Conservation (phyloP, 2,797 vertebrate genomes). For the Geotrypetes seraphini region DNA sequence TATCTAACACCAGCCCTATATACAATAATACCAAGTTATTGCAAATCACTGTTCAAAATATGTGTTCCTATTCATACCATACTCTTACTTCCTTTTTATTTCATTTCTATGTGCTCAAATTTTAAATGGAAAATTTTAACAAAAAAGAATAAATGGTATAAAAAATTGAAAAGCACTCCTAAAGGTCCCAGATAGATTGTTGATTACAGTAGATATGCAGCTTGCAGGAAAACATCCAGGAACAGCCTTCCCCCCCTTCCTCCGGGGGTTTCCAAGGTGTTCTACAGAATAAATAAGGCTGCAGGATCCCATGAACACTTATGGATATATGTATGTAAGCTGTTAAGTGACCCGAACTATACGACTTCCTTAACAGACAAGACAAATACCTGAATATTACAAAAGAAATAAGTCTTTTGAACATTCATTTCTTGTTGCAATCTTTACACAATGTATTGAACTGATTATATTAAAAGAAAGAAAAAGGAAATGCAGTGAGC, state of each 20-base stretch:
- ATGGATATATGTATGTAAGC: conserved; percentile 21
- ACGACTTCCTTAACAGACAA: conserved; percentile 26
- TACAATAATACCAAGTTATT: no score
- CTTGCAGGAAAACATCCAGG: no score
- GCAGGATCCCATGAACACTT: conserved; percentile 14
- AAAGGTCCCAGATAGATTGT: conserved; percentile 37
- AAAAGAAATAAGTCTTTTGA: conserved; percentile 27
- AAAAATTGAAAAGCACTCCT: conserved; percentile 11
- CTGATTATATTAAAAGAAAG: conserved; percentile 22
- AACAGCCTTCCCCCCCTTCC: conserved; percentile 13
- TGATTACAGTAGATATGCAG: no score
- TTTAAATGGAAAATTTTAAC: no score
- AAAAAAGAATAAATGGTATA: no score
- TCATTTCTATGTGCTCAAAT: no score
- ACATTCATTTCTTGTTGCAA: conserved; percentile 30
- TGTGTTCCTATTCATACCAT: no score
- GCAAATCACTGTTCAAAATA: no score
- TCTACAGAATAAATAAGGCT: conserved; percentile 14
- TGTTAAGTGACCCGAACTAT: conserved; percentile 21
- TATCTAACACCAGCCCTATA: conserved; percentile 27
- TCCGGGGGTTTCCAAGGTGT: conserved; percentile 22
- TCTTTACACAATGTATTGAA: conserved; percentile 13
- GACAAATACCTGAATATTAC: conserved; percentile 23
- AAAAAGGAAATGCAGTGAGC: conserved; percentile 11
- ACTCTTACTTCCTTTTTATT: no score